Evolutionary conservation across 2,113 vertebrate genomes (phyloP).

Genomic region (Cynopterus brachyotis): DNA sequence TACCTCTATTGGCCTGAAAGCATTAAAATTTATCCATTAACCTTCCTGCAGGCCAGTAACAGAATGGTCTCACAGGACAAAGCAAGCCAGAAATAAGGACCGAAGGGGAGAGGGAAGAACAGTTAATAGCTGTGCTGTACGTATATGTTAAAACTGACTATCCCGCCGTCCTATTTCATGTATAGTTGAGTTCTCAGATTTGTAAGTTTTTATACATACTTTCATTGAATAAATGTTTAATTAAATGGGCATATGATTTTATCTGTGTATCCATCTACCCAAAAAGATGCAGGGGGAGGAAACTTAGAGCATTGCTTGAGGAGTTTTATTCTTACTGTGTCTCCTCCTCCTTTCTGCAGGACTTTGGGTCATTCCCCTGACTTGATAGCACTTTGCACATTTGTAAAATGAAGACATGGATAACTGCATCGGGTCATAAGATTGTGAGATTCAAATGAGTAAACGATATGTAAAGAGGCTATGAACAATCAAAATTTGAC

Average conservation of each 20-base stretch:
- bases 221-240: conserved; percentile 88
- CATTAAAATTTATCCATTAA: conserved; percentile 57
- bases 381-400: background rate
- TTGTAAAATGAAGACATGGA: background rate
- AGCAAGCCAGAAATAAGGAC: conserved; percentile 74
- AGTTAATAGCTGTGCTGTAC: conserved; percentile 78
- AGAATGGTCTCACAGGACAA: conserved; percentile 57
- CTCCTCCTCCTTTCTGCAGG: background rate
- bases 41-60: conserved; percentile 68
- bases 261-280: background rate
- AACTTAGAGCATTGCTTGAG: rapidly evolving
- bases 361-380: background rate
- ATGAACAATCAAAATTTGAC: no score
- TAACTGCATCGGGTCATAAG: background rate
- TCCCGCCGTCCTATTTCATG: conserved; percentile 81
- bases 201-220: conserved; percentile 90
- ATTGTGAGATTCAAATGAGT: background rate
- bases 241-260: conserved; percentile 77
- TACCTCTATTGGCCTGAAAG: conserved; percentile 75
- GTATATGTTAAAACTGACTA: conserved; percentile 82
- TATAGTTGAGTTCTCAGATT: conserved; percentile 89
- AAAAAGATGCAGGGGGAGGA: background rate
- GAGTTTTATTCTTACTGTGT: rapidly evolving
- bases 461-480: background rate
- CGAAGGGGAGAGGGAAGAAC: conserved; percentile 58